These are phyloP conservation scores for Formicarius rufipectus DNA, from an alignment of 2,113 vertebrate species.

Conservation along the genomic window DNA sequence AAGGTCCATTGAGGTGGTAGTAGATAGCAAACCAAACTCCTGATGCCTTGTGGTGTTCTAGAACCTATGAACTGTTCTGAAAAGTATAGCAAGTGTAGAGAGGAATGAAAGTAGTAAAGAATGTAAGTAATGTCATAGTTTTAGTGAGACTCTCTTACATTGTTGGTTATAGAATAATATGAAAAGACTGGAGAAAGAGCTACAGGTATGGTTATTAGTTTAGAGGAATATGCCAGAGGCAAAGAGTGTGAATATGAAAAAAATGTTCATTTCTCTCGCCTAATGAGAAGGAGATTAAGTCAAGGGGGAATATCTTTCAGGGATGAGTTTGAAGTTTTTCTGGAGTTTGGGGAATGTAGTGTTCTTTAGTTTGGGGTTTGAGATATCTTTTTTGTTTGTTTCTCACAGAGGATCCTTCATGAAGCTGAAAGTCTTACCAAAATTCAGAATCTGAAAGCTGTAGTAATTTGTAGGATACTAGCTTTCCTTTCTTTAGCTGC, in stretches of 20 bases:
- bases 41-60: background rate
- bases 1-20: background rate
- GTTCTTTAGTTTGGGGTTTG: background rate
- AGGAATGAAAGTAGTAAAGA: background rate
- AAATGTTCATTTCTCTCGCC: background rate
- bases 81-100: background rate
- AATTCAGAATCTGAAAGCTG: background rate
- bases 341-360: background rate
- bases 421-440: background rate
- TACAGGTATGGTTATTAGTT: background rate
- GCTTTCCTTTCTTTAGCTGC: background rate
- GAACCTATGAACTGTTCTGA: background rate
- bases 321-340: background rate
- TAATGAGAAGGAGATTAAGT: background rate
- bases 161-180: background rate
- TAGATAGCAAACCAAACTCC: background rate
- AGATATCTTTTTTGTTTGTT: background rate
- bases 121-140: background rate
- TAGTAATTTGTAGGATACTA: background rate
- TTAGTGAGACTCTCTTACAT: background rate
- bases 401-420: background rate
- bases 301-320: background rate
- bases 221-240: background rate
- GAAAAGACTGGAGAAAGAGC: background rate
- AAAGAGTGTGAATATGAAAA: background rate